Percentiles rank a stretch among this genome's conserved stretches.
These are phyloP conservation scores for Anas acuta DNA, from an alignment of 2,797 vertebrate genomes.

Conservation along the genomic window DNA sequence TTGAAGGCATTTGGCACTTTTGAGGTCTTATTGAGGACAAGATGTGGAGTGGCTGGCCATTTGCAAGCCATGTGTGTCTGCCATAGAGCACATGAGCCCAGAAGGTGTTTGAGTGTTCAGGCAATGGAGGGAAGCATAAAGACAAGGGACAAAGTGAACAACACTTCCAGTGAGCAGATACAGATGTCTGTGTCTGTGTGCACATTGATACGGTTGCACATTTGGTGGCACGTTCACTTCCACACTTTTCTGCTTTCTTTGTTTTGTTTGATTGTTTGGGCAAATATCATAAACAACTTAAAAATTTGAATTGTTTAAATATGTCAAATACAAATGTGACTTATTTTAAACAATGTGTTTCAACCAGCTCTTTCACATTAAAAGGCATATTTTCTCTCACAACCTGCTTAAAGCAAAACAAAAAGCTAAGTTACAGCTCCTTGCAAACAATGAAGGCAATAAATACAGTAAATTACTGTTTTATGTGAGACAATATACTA, in stretches of 20 bases:
- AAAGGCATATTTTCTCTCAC: slow-evolving; percentile 53
- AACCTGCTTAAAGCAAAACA: slow-evolving; percentile 66
- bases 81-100: not conserved
- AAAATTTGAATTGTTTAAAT: not conserved
- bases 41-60: not conserved
- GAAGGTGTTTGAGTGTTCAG: not conserved
- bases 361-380: slow-evolving; percentile 40
- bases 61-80: not conserved
- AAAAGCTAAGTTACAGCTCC: slow-evolving; percentile 55
- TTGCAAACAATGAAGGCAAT: slow-evolving; percentile 69
- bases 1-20: not conserved
- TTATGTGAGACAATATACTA: slow-evolving; percentile 72
- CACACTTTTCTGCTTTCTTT: not conserved
- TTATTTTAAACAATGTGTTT: slow-evolving; percentile 50
- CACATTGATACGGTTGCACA: too few relatives aligned
- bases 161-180: not conserved
- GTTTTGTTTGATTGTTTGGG: not conserved
- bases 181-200: not conserved
- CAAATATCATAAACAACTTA: not conserved
- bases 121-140: not conserved
- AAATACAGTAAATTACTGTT: slow-evolving; percentile 73
- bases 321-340: slow-evolving; percentile 19
- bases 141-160: not conserved
- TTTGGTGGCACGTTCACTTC: not conserved
- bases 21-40: not conserved